These are phyloP conservation scores for Ecliptopera silaceata DNA, from an alignment of 2,888 invertebrate species.

Conservation along the genomic window DNA sequence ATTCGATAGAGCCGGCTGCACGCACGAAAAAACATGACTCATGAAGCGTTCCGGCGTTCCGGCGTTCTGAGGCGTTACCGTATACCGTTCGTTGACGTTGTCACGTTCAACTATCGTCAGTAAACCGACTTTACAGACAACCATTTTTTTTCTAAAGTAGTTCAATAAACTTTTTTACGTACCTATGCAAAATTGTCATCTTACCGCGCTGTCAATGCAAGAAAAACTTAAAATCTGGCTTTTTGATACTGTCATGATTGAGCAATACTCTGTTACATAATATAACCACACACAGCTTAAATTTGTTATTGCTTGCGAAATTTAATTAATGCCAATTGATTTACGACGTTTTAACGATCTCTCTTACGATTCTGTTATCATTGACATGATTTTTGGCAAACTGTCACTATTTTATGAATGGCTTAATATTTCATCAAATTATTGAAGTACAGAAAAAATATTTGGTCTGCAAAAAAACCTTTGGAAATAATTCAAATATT, in stretches of 20 bases:
- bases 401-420: not conserved
- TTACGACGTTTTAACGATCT: slow-evolving; percentile 6
- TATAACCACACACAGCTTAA: not conserved
- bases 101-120: too few species aligned
- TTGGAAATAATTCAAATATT: slow-evolving; percentile 16
- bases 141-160: too few species aligned
- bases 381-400: slow-evolving; percentile 14
- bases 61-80: too few species aligned
- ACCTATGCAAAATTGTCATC: not conserved
- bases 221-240: not conserved
- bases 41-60: too few species aligned
- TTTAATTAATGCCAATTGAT: slow-evolving; percentile 10
- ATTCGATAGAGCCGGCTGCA: too few species aligned
- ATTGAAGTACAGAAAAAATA: not conserved
- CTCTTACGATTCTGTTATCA: slow-evolving; percentile 5
- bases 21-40: too few species aligned
- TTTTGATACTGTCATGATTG: slow-evolving; percentile 3
- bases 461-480: slow-evolving; percentile 10
- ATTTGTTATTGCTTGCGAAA: slow-evolving; percentile 13
- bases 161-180: too few species aligned
- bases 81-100: too few species aligned
- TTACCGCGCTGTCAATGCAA: not conserved
- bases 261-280: slow-evolving; percentile 9
- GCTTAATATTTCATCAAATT: not conserved
- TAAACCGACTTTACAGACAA: too few species aligned